Conservation (phyloP, 2,888 invertebrate species). For the Punctoribates punctum region DNA sequence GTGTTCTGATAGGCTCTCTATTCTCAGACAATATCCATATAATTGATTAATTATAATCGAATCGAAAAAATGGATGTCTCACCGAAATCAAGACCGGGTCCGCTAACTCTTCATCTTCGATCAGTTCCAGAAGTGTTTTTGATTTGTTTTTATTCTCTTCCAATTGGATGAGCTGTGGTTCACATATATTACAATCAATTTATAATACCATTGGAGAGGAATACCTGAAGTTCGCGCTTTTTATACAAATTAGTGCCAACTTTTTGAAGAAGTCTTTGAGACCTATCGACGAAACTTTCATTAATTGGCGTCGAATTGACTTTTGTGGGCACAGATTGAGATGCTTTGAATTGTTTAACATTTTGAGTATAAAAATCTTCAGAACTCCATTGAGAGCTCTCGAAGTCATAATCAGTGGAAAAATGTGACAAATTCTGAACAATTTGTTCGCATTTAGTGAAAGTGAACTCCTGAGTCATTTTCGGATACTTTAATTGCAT, state of each 20-base stretch:
- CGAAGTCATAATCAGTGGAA: conserved; percentile 11
- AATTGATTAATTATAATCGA: no score
- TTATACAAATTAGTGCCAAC: not conserved
- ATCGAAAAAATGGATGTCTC: no score
- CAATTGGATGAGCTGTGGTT: not conserved
- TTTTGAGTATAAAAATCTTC: not conserved
- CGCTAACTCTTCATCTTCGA: conserved; percentile 20
- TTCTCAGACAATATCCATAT: not conserved
- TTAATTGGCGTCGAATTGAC: not conserved
- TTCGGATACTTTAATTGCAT: conserved; percentile 14
- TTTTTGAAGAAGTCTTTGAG: conserved; percentile 3
- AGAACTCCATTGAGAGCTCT: not conserved
- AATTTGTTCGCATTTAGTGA: conserved; percentile 25
- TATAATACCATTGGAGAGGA: not conserved
- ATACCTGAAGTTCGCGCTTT: conserved; percentile 16
- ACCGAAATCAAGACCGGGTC: conserved; percentile 23
- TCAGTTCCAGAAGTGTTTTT: not conserved
- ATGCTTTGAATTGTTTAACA: conserved; percentile 24
- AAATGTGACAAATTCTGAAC: conserved; percentile 2
- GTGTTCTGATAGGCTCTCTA: conserved; percentile 24
- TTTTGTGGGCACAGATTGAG: not conserved
- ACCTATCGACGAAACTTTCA: not conserved
- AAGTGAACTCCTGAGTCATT: conserved; percentile 1
- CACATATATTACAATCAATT: not conserved
- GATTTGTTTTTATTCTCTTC: not conserved